These are phyloP conservation scores for Pollenia labialis DNA, from an alignment of 2,888 invertebrate genomes.

Conservation along the genomic window DNA sequence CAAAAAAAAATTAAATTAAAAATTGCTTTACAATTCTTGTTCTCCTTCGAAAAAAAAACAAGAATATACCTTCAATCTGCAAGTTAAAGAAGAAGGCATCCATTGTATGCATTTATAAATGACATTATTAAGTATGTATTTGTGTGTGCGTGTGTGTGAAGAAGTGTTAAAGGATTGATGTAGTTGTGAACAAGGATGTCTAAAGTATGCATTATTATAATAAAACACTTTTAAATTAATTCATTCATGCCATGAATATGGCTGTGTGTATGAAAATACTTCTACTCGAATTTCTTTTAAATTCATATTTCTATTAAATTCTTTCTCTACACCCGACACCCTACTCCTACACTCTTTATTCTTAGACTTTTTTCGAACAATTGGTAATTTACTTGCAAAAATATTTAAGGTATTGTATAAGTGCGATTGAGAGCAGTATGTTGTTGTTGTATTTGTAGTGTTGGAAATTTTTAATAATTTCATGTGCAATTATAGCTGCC, in stretches of 20 bases:
- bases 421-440: constrained; percentile 11
- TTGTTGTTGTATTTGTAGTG: background rate
- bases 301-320: constrained; percentile 39
- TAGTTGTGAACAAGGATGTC: background rate
- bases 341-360: background rate
- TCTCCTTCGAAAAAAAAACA: constrained; percentile 3
- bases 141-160: background rate
- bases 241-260: constrained; percentile 23
- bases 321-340: background rate
- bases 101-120: background rate
- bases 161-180: constrained; percentile 1
- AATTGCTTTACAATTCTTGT: constrained; percentile 32
- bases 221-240: constrained; percentile 54
- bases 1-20: constrained; percentile 28
- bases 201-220: constrained; percentile 36
- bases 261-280: constrained; percentile 1
- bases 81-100: background rate
- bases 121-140: constrained; percentile 16
- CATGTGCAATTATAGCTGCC: constrained; percentile 12
- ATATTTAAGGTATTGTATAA: background rate
- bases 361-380: background rate
- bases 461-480: constrained; percentile 9
- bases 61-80: constrained; percentile 3
- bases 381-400: constrained; percentile 3
- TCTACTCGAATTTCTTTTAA: constrained; percentile 29